Base-by-base conservation (phyloP, 1,140 invertebrate species). In the Atta colombica region DNA sequence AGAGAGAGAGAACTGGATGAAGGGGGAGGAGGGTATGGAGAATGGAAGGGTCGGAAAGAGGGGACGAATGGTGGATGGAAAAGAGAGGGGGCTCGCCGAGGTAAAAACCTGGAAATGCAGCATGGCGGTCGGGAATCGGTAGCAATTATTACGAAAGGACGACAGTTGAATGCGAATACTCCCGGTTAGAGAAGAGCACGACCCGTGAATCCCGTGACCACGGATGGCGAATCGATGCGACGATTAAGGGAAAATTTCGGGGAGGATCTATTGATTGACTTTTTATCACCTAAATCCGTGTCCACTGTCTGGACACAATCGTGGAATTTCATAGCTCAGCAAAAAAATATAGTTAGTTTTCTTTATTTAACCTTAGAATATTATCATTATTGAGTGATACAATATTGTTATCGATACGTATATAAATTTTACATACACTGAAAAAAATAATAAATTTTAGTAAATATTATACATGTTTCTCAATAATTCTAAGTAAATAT, bases 91-190 rank as follows among this genome's bases (percentile, higher is more conserved):
- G 49, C 77, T 81, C 87, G 75, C 21, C 90, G 90, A 91, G 92
- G 91, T 92, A 94, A 94, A 94, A 94, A 94, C 89, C 92, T 94
- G 93, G 93, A 94, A 94, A 94, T 94, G 92, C 93, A 94, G 92
- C 93, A 94, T 94, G 94, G 94, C 94, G 94, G 93, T 94, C 92
- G 92, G 85, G 92, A 93, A 94, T 94, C 93, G 92, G 91, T 93
- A 94, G 92, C 94, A 94, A 94, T 94, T 94, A 94, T 94, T 94
- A 93, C 93, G 91, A 92, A 94, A 92, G 91, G 92, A 94, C 90
- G 91, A 93, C 91, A 90, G 91, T 91, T 92, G 93, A 93, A 93
- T 92, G 89, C 87, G 91, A 92, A 92, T 91, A 84, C 72, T 74
- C 49, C 10, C 49, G 58, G 51, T 45, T 55, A 53, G 1, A 7